Evolutionary conservation across 2,888 invertebrate species (phyloP).

Genomic region (Dysmachus trigonus): DNA sequence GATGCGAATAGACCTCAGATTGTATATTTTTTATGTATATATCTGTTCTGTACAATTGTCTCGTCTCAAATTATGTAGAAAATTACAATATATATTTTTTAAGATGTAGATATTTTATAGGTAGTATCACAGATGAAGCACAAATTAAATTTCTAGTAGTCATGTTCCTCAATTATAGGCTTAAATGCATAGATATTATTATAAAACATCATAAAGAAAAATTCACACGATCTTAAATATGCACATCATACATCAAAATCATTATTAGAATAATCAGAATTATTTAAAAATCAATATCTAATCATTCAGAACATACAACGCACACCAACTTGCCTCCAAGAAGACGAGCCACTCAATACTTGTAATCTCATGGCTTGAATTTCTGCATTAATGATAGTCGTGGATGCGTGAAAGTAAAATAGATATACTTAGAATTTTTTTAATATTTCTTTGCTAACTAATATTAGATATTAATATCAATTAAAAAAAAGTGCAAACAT

Average conservation of each 20-base stretch:
- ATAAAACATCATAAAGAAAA: neutral
- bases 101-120: too few species aligned
- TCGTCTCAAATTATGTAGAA: neutral
- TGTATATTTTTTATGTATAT: neutral
- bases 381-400: constrained; percentile 53
- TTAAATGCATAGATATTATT: too few species aligned
- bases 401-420: constrained; percentile 22
- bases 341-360: constrained; percentile 58
- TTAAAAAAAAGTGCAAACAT: neutral
- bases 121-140: neutral
- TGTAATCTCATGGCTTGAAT: constrained; percentile 63
- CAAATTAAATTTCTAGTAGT: neutral
- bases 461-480: neutral
- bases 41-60: neutral
- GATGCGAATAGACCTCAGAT: neutral
- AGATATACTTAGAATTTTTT: neutral
- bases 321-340: constrained; percentile 62
- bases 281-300: neutral
- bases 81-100: too few species aligned
- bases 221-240: neutral
- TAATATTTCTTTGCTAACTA: neutral
- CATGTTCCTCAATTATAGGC: neutral
- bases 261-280: neutral
- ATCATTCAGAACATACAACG: neutral
- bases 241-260: neutral